Evolutionary conservation across 2,113 vertebrate species (phyloP), one percentile per base, ranked within the genome.

Genomic region (Cheilinus undulatus): DNA sequence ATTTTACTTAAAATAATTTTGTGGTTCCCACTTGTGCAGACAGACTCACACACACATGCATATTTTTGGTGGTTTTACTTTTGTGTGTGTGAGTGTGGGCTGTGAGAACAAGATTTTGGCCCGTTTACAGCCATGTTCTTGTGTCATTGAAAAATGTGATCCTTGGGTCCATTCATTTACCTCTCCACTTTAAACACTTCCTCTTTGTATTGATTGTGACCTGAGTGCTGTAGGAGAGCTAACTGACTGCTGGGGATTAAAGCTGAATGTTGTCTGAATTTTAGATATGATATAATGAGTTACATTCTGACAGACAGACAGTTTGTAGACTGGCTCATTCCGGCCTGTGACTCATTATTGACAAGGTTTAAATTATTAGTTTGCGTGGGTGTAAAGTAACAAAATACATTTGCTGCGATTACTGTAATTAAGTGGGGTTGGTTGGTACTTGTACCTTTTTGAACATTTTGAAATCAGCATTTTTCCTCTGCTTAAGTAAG

Each of bases 31-130:
- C 49, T 27, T 38, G 50, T 40, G 36, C 48, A 13, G 54, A 24
- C 46, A 2, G 0, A 1, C 34, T 32, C 45, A 53, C 36, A 53
- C 28, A 45, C 32, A 28, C 43, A 11, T 50, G 28, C 49, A 49
- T 49, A 67, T 60, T 53, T 71, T 20, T 45, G 0, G 17, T 46
- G 17, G 48, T 53, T 45, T 24, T 50, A 64, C 57, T 50, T 68
- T 19, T 40, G 0, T 53, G 20, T 53, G 52, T 51, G 40, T 5
- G 15, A 6, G 36, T 64, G 57, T 72, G 76, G 23, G 63, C 45
- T 64, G 57, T 72, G 76, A n/a, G 63, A 79, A 30, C 61, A 46
- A 43, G 40, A 45, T 2, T n/a, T 51, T 69, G 69, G 40, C 52
- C 28, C 2, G 19, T 49, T 48, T 34, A 34, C 28, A 3, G 11